These are phyloP conservation scores for Osmerus eperlanus DNA, from an alignment of 2,113 vertebrate species.

Conservation along the genomic window DNA sequence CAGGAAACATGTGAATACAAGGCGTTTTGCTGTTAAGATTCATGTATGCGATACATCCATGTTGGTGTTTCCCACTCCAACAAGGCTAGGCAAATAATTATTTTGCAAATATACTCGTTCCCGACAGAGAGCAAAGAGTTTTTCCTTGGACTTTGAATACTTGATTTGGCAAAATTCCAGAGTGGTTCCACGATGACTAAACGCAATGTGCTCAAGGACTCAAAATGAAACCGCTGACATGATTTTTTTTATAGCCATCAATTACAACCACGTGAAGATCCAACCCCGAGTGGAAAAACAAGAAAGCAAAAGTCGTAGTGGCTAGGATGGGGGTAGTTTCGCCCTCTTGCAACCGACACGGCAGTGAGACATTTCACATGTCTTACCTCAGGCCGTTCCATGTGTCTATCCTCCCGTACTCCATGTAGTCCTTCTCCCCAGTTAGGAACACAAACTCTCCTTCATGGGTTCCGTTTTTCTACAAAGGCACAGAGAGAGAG, in stretches of 20 bases:
- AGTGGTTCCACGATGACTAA: constrained; percentile 26
- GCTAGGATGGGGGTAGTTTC: neutral
- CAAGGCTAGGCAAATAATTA: constrained; percentile 26
- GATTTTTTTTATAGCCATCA: neutral
- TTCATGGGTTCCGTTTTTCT: constrained; percentile 95
- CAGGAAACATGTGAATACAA: neutral
- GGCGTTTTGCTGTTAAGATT: too few relatives aligned
- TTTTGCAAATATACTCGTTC: constrained; percentile 40
- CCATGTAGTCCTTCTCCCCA: constrained; percentile 82
- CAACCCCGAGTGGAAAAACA: neutral
- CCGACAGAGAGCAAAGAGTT: constrained; percentile 23
- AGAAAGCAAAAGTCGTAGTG: neutral
- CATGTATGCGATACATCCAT: neutral
- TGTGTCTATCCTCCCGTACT: constrained; percentile 90
- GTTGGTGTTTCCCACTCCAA: constrained; percentile 8
- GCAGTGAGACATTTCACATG: neutral
- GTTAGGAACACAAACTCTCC: constrained; percentile 92
- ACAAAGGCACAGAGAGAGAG: constrained; percentile 29
- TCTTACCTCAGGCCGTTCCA: constrained; percentile 91
- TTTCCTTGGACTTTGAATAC: constrained; percentile 29
- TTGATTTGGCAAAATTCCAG: neutral
- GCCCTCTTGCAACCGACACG: neutral
- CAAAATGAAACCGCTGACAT: neutral
- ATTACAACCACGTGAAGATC: neutral
- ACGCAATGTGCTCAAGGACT: constrained; percentile 5